Conservation (phyloP, 2,888 invertebrate genomes). For the Acanthococcus lagerstroemiae region DNA sequence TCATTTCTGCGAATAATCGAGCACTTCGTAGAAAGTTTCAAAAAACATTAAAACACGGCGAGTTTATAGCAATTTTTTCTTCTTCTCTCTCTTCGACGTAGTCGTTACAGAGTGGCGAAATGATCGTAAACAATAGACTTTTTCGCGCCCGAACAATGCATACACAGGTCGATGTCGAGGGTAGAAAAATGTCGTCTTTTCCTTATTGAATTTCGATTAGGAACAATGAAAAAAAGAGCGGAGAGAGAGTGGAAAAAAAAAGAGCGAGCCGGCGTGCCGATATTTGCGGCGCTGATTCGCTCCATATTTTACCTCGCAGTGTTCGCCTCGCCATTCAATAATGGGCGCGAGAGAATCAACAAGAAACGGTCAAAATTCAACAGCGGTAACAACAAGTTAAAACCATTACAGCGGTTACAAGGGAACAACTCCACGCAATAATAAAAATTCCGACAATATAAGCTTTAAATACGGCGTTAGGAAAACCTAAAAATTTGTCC, state of each 20-base stretch:
- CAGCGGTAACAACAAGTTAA: slow-evolving; percentile 23
- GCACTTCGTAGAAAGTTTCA: too few relatives aligned
- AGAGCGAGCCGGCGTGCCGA: not conserved
- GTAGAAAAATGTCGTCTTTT: too few relatives aligned
- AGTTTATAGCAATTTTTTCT: too few relatives aligned
- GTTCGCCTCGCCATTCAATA: not conserved
- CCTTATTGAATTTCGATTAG: not conserved
- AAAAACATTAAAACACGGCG: too few relatives aligned
- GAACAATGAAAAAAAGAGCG: not conserved
- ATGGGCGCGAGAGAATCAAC: slow-evolving; percentile 14
- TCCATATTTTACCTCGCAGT: not conserved
- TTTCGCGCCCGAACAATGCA: too few relatives aligned
- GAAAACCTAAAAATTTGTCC: not conserved
- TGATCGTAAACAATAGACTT: too few relatives aligned
- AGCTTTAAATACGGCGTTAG: slow-evolving; percentile 18
- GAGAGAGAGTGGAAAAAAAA: not conserved
- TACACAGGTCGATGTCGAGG: too few relatives aligned
- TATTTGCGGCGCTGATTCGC: not conserved
- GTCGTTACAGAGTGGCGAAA: too few relatives aligned
- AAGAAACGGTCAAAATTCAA: slow-evolving; percentile 29
- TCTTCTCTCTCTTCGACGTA: too few relatives aligned
- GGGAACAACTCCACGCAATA: slow-evolving; percentile 7
- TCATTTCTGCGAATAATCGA: too few relatives aligned
- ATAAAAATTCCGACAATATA: slow-evolving; percentile 25
- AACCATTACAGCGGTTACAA: slow-evolving; percentile 4